Conservation (phyloP, 2,113 vertebrate genomes). For the Cnemophilus loriae region DNA sequence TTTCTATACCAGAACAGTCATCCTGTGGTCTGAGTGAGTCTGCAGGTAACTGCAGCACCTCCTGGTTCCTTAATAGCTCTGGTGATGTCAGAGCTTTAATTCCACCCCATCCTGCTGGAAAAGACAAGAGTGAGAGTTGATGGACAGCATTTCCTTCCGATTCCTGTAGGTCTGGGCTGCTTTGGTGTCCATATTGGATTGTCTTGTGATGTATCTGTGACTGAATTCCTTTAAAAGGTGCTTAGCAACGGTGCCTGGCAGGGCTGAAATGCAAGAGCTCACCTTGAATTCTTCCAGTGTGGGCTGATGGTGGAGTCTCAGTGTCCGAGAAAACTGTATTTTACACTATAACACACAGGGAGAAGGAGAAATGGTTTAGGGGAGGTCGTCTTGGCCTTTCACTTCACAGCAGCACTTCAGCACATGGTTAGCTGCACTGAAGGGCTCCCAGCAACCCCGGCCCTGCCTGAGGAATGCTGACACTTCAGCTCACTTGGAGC, state of each 20-base stretch:
- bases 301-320: background rate
- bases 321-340: background rate
- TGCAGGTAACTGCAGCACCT: background rate
- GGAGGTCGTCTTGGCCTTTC: background rate
- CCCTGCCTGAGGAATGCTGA: background rate
- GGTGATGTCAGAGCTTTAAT: background rate
- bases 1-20: background rate
- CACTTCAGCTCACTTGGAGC: background rate
- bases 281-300: background rate
- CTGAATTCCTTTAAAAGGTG: background rate
- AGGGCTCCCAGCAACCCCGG: background rate
- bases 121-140: background rate
- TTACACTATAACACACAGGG: accelerated
- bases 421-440: background rate
- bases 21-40: background rate
- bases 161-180: background rate
- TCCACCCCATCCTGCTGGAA: background rate
- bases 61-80: background rate
- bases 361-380: background rate
- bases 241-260: background rate
- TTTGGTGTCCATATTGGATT: background rate
- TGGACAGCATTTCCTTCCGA: background rate
- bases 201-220: background rate
- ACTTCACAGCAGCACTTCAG: background rate
- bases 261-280: background rate